Conservation (phyloP, 2,113 vertebrate species). For the Steatornis caripensis region DNA sequence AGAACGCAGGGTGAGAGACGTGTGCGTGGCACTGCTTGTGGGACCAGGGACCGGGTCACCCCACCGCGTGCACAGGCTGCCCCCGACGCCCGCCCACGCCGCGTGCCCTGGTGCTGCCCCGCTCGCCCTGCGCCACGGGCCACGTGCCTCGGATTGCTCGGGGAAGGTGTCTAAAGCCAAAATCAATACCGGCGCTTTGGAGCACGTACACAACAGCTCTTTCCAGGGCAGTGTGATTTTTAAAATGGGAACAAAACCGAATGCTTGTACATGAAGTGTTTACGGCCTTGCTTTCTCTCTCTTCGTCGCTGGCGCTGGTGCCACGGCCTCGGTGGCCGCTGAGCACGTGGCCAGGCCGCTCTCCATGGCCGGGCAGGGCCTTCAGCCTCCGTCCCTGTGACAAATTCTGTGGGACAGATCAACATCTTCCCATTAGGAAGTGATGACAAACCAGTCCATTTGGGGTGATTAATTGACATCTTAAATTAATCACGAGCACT, state of each 20-base stretch:
- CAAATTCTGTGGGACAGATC: slow-evolving; percentile 39
- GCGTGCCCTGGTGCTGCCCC: background rate
- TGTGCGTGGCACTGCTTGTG: background rate
- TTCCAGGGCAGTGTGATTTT: background rate
- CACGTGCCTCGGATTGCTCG: accelerated
- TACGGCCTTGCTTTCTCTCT: background rate
- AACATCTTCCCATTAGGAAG: slow-evolving; percentile 62
- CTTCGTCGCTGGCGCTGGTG: too few relatives aligned
- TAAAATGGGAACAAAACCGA: background rate
- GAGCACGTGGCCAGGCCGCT: background rate
- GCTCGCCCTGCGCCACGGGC: accelerated
- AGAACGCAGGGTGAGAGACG: accelerated
- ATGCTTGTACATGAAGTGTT: background rate
- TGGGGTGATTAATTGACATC: slow-evolving; percentile 64
- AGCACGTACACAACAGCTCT: background rate
- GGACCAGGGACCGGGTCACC: background rate
- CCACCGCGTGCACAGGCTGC: accelerated
- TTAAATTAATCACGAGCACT: slow-evolving; percentile 54
- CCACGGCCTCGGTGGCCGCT: accelerated
- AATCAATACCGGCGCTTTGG: background rate
- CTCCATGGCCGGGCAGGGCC: background rate
- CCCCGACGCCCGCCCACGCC: accelerated
- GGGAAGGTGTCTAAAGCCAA: background rate
- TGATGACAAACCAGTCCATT: slow-evolving; percentile 64
- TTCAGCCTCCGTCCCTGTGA: background rate